Evolutionary conservation across 1,140 invertebrate genomes (phyloP).

Genomic region (Drosophila novamexicana): DNA sequence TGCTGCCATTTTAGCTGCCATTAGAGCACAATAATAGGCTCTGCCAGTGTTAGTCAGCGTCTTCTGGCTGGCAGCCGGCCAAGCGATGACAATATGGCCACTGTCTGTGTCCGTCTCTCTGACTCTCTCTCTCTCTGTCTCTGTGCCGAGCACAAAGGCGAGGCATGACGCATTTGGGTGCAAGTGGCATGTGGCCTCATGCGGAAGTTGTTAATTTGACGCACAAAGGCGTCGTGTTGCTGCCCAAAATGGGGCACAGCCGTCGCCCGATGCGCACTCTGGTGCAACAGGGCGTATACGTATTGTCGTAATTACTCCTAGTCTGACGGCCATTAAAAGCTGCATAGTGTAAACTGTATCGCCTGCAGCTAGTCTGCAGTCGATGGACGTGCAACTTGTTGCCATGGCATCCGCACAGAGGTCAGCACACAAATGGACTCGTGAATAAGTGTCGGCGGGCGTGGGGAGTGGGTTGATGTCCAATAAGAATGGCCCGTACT

Average conservation of each 20-base stretch:
- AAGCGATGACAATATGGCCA: slow-evolving; percentile 69
- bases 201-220: slow-evolving; percentile 82
- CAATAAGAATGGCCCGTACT: background rate
- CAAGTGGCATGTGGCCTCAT: slow-evolving; percentile 80
- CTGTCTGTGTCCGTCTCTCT: background rate
- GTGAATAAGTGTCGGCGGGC: too few species aligned
- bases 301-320: slow-evolving; percentile 61
- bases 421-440: background rate
- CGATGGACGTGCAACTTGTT: slow-evolving; percentile 21
- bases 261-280: slow-evolving; percentile 39
- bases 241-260: slow-evolving; percentile 64
- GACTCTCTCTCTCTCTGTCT: slow-evolving; percentile 1
- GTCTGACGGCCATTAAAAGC: slow-evolving; percentile 43
- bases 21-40: slow-evolving; percentile 72
- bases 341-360: slow-evolving; percentile 8
- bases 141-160: slow-evolving; percentile 44
- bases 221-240: slow-evolving; percentile 63
- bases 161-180: slow-evolving; percentile 76
- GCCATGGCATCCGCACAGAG: slow-evolving; percentile 19
- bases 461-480: background rate
- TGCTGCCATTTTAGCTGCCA: slow-evolving; percentile 69
- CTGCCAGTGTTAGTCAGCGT: slow-evolving; percentile 36
- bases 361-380: background rate
- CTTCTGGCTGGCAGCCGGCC: slow-evolving; percentile 63
- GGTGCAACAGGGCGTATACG: slow-evolving; percentile 76